Conservation (phyloP, 2,888 invertebrate genomes). For the Petrolisthes cinctipes region DNA sequence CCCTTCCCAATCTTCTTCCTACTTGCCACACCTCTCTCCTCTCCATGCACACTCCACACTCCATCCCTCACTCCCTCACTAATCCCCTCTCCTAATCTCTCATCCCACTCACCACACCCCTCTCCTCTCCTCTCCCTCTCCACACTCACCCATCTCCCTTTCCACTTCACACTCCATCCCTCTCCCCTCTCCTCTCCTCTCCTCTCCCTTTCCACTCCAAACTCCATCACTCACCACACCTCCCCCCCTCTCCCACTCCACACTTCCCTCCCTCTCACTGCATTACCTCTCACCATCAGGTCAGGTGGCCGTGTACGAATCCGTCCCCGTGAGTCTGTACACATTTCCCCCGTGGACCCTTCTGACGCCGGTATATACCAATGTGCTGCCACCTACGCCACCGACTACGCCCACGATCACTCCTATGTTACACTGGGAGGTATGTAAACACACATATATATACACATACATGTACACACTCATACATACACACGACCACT, state of each 20-base stretch:
- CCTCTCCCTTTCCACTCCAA: neutral
- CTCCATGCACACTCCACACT: too few relatives aligned
- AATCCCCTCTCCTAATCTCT: neutral
- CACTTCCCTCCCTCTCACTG: neutral
- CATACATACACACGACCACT: too few relatives aligned
- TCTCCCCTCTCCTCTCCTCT: neutral
- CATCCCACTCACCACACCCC: neutral
- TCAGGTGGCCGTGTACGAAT: conserved; percentile 49
- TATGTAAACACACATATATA: neutral
- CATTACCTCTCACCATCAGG: conserved; percentile 16
- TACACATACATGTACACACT: neutral
- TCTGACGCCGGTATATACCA: conserved; percentile 58
- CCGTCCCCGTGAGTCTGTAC: conserved; percentile 35
- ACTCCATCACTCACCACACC: too few relatives aligned
- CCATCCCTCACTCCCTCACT: too few relatives aligned
- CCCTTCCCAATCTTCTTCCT: too few relatives aligned
- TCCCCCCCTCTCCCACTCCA: neutral
- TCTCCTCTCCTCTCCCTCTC: neutral
- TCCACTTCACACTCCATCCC: too few relatives aligned
- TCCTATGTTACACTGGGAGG: conserved; percentile 58
- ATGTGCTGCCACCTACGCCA: conserved; percentile 45
- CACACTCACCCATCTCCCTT: too few relatives aligned
- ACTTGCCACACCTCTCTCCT: too few relatives aligned
- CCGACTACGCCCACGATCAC: conserved; percentile 46
- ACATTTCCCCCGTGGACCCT: conserved; percentile 35